Base-by-base conservation (phyloP, 1,140 invertebrate genomes). In the Musca domestica region DNA sequence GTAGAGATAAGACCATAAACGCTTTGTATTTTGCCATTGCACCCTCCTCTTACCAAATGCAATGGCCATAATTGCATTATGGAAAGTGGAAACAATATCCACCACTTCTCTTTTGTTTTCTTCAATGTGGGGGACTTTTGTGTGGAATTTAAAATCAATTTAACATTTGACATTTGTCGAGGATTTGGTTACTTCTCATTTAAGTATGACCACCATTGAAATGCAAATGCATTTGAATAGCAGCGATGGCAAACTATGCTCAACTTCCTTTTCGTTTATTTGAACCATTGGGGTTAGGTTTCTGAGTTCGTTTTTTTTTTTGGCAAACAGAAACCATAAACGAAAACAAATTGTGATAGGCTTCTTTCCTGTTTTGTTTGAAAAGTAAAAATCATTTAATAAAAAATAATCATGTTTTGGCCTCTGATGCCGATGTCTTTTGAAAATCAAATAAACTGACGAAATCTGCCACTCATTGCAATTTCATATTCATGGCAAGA, bases 101-200 rank as follows among this genome's bases (percentile, higher is more conserved):
- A 20, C 3, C 17, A 58, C 30, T 58, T 23, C 20, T 15, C 14
- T 54, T 22, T 14, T 22, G 23, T 54, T 54, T 54, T 27, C 7
- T 54, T 27, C 5, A 48, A 30, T 30, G 9, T 30, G 9, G 9
- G 27, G 27, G 9, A 15, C 20, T 61, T 61, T 61, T 20, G 15
- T 41, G 34, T 61, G 56, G 56, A 61, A 61, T 61, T 61, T 58
- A 34, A n/a, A 17, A 61, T 34, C 56, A 61, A 61, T 61, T 61
- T 61, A 61, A 61, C 56, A 19, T 61, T 61, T 61, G 56, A 61
- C 27, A 61, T 61, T 61, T 61, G 27, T 10, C 19, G 56, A 61
- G 56, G 56, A 61, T 61, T 61, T 61, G 30, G 56, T 41, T 56
- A 27, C 52, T 56, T 27, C 9, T 19, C 19, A 17, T 41, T 41